Evolutionary conservation across 2,113 vertebrate genomes (phyloP), one percentile per base, ranked within the genome.

Genomic region (Seriola aureovittata): DNA sequence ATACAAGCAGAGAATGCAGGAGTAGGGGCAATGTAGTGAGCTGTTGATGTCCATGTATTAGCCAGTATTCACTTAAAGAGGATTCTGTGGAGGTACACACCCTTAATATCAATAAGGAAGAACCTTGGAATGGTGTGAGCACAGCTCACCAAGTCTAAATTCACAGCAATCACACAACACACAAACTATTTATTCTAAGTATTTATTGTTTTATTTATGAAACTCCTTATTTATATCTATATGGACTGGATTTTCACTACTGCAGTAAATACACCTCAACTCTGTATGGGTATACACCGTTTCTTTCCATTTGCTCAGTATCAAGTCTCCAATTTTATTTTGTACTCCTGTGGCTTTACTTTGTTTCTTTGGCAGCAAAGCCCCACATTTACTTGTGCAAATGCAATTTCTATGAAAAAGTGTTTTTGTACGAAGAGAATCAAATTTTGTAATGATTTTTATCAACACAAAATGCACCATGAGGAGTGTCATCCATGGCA

Each of bases 381-480:
- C 95, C 96, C 94, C 95, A 97, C 95, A 96, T 97, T 97, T 96
- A 96, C 96, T 97, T 98, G 96, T 98, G 96, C 96, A 98, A 97
- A 97, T 97, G 96, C 97, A 97, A 97, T 99, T 99, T 99, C 96
- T 99, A 99, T 97, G 95, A 96, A 96, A 97, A 96, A 94, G 94
- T 92, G 94, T 96, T 99, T 99, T 99, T 99, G 97, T 99, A 98
- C 96, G 95, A 94, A 92, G 95, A 97, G 64, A 94, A 89, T 92
- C 84, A 90, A 93, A 96, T 96, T 99, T 99, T 99, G 96, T 99
- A 99, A 98, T 97, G 95, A 96, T 99, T 99, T 99, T 97, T 99
- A 99, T 97, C 96, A 96, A 97, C 96, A 96, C 96, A 94, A 96
- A 96, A 94, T 75, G 93, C 93, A 96, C 95, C 94, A 93, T 86